Base-by-base conservation (phyloP, 2,797 vertebrate species). In the Argentina silus region DNA sequence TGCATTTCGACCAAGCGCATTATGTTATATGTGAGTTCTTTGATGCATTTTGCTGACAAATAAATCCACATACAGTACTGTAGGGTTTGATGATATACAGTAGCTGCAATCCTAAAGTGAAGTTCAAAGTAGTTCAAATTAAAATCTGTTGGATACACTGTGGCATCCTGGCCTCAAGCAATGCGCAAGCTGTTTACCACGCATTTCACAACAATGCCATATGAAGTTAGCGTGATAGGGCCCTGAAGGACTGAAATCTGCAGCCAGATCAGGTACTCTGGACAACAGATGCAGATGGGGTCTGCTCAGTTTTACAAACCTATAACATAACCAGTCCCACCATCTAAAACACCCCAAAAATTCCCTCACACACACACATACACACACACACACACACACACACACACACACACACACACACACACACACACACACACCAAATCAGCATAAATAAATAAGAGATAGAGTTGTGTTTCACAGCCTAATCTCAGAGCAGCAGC, bases 401-500 rank as follows among this genome's bases (percentile, higher is more conserved):
- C 67, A 67, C 75, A 59, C n/a, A 67, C 62, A 79, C 67, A 65
- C 51, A 72, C n/a, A 43, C 53, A 69, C 74, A 74, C 67, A 53
- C 51, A 56, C 7, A 44, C 59, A 64, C 47, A 56, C 43, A 80
- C 81, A 80, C 78, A 77, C 61, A 84, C 78, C 74, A 86, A 86
- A 85, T 86, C 70, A 85, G 80, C 84, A 85, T 78, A 74, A 84
- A 89, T 90, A 88, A 88, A 88, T 89, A 88, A 85, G 80, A 88
- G 79, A 86, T 82, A 83, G 81, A 88, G 89, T 82, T 87, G 81
- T 79, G 85, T 87, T 88, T 89, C 85, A 72, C 77, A 78, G 76
- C 77, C 82, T 87, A 85, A 91, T 91, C 89, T 88, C 78, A 57
- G 71, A 86, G 85, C 61, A 73, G 60, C 75, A 89, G 82, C 14